Evolutionary conservation across 1,140 invertebrate species (phyloP), one percentile per base, ranked within the genome.

Genomic region (Drosophila grimshawi): DNA sequence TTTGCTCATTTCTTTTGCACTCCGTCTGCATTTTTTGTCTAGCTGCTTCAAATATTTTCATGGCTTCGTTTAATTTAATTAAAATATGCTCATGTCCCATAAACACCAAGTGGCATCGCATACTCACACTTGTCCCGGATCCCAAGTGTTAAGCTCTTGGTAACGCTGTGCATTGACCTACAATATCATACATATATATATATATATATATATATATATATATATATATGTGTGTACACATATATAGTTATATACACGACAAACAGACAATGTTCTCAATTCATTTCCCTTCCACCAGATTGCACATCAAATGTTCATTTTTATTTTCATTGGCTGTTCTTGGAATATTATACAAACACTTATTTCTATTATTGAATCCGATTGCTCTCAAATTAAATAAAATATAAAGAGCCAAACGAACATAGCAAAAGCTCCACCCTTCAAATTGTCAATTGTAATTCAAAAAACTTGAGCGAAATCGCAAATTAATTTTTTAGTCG

Each of bases 61-160:
- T 78, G 80, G 65, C 43, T 61, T 61, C 51, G 7, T 82, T 82
- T 82, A 78, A 82, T 82, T 81, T 43, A 59, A 59, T 59, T 59
- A 81, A 81, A 81, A 81, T 64, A 81, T 80, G 76, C 78, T 80
- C 49, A 61, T 66, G 59, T 57, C 43, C 29, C 64, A 32, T 52
- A 48, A 6, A 41, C 51, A 57, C 19, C 27, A 48, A 46, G 27
- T 35, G 4, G 41, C 19, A 19, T n/a, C 39, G 37, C 37, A 39
- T 39, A 8, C 37, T 39, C n/a, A n/a, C 39, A 43, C 39, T 43
- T 43, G 39, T n/a, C 39, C 3, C 39, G 39, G 33, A 4, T n/a
- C 45, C n/a, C 35, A 61, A 61, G 59, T 33, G 27, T 35, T 61
- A 8, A 48, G 33, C 53, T 19, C 4, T 10, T 37, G 39, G 45